These are phyloP conservation scores for Aleiodes alternator DNA, from an alignment of 2,888 invertebrate genomes.

Conservation along the genomic window DNA sequence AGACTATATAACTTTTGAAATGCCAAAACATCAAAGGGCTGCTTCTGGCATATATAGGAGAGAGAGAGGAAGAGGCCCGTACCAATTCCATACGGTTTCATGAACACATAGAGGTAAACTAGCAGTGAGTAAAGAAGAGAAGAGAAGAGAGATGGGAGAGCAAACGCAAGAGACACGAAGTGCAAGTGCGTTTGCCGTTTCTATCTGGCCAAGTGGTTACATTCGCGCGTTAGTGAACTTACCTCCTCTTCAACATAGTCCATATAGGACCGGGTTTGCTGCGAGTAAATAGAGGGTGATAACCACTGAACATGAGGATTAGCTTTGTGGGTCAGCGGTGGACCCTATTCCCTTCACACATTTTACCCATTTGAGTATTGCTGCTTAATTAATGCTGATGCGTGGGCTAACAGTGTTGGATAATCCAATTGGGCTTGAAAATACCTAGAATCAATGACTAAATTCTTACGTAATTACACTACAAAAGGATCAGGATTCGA, in stretches of 20 bases:
- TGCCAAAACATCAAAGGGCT: constrained; percentile 33
- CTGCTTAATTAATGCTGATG: constrained; percentile 57
- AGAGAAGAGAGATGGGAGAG: no score
- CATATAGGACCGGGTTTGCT: constrained; percentile 48
- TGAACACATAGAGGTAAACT: constrained; percentile 22
- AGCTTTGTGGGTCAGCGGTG: constrained; percentile 54
- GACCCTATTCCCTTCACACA: constrained; percentile 16
- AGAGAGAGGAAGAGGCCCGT: neutral
- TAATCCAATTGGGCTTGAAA: constrained; percentile 1
- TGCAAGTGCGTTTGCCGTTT: constrained; percentile 28
- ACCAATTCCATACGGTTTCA: constrained; percentile 22
- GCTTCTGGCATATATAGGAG: neutral
- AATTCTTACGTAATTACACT: no score
- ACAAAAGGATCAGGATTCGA: no score
- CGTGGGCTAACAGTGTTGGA: constrained; percentile 51
- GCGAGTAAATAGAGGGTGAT: constrained; percentile 52
- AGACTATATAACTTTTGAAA: constrained; percentile 13
- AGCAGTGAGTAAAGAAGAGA: neutral
- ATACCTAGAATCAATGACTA: no score
- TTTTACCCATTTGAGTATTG: constrained; percentile 34
- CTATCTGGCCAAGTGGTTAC: constrained; percentile 7
- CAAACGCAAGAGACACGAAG: constrained; percentile 5
- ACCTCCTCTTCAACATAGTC: neutral
- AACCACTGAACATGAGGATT: constrained; percentile 52
- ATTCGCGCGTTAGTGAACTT: constrained; percentile 28